Conservation (phyloP, 2,888 invertebrate genomes). For the Amphimallon solstitiale region DNA sequence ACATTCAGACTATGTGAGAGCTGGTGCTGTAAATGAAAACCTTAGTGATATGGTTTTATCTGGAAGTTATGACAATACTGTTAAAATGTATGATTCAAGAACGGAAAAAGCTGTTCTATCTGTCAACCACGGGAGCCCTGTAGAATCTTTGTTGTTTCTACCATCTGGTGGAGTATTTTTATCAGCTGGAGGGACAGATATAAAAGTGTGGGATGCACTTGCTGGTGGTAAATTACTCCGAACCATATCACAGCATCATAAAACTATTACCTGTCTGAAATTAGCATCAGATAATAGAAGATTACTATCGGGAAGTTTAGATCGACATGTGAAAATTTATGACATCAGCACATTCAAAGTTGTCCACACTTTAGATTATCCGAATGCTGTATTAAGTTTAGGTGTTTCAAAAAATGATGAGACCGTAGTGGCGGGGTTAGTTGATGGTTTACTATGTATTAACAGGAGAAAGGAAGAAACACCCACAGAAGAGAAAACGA, state of each 20-base stretch:
- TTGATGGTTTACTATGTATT: conserved; percentile 91
- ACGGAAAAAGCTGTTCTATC: conserved; percentile 74
- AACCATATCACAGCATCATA: conserved; percentile 91
- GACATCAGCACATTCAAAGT: conserved; percentile 87
- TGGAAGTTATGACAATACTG: conserved; percentile 88
- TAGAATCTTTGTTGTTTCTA: conserved; percentile 88
- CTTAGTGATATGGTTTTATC: conserved; percentile 81
- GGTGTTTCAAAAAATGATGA: conserved; percentile 81
- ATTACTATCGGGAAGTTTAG: conserved; percentile 89
- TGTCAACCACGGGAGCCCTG: conserved; percentile 88
- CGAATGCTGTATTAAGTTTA: conserved; percentile 89
- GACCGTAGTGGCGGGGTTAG: conserved; percentile 89
- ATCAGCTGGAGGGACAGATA: conserved; percentile 90
- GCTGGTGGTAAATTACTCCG: conserved; percentile 87
- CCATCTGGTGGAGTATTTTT: conserved; percentile 91
- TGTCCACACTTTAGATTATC: conserved; percentile 89
- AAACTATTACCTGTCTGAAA: conserved; percentile 89
- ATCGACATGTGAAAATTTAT: conserved; percentile 93
- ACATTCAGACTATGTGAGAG: conserved; percentile 85
- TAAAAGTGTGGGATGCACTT: conserved; percentile 93
- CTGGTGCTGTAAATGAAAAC: conserved; percentile 82
- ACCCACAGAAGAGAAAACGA: conserved; percentile 54
- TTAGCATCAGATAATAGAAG: conserved; percentile 84
- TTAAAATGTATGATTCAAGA: conserved; percentile 89
- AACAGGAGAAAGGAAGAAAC: conserved; percentile 77